phyloP scores from a whole-genome alignment of 2,113 vertebrate species.

The Hippocampus abdominalis region DNA sequence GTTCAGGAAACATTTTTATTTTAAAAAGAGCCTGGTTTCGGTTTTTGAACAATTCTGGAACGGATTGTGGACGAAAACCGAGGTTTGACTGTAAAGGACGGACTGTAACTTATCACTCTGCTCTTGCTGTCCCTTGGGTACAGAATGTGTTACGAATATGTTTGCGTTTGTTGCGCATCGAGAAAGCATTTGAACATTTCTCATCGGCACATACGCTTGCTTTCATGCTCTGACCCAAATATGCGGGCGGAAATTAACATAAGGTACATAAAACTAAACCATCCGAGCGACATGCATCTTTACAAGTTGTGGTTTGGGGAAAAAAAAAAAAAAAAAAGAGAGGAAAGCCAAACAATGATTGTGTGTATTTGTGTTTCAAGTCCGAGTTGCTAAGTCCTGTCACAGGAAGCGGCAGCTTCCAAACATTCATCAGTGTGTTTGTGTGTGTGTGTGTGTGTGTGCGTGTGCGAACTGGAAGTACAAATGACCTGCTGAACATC shows the following conservation, averaged over 20 bases:
- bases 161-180: too few species aligned
- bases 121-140: too few species aligned
- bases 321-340: background rate
- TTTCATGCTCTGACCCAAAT: background rate
- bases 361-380: constrained; percentile 23
- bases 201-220: background rate
- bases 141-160: too few species aligned
- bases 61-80: too few species aligned
- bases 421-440: constrained; percentile 56
- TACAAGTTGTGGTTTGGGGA: background rate
- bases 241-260: background rate
- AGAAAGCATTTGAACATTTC: background rate
- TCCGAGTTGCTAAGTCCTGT: constrained; percentile 48
- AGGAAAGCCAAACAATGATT: constrained; percentile 24
- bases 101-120: too few species aligned
- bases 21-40: too few species aligned
- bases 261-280: background rate
- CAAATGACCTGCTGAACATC: constrained; percentile 30
- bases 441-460: constrained; percentile 2
- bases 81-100: too few species aligned
- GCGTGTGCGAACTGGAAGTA: constrained; percentile 15
- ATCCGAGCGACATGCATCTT: too few species aligned
- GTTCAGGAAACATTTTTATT: too few species aligned
- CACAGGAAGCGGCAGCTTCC: constrained; percentile 46
- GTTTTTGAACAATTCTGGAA: too few species aligned